Percentiles rank a stretch among this genome's conserved stretches.
Evolutionary conservation across 2,113 vertebrate species (phyloP).

Genomic region (Phyllostomus hastatus): DNA sequence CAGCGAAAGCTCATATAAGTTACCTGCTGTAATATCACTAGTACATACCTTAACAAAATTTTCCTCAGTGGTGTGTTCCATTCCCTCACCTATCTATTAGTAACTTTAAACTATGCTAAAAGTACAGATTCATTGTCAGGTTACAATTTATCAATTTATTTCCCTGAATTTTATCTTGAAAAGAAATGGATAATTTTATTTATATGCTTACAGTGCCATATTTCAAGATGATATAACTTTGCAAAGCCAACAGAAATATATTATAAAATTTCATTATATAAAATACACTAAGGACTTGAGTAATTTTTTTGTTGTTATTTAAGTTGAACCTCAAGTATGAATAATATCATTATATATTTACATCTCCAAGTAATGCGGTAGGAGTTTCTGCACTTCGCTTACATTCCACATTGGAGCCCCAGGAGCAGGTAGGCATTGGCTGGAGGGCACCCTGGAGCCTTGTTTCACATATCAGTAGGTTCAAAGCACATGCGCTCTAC

Average conservation of each 20-base stretch:
- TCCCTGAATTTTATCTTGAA: not conserved
- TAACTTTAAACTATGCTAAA: not conserved
- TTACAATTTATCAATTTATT: slow-evolving; percentile 26
- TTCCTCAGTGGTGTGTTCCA: not conserved
- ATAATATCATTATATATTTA: not conserved
- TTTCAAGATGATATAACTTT: not conserved
- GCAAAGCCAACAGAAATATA: not conserved
- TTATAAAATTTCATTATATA: not conserved
- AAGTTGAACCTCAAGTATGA: not conserved
- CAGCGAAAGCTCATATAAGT: not conserved
- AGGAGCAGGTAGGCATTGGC: not conserved
- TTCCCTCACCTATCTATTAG: not conserved
- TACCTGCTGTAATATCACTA: not conserved
- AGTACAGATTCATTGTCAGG: not conserved
- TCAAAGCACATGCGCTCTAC: not conserved
- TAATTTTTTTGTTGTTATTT: not conserved
- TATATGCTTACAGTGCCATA: not conserved
- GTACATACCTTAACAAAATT: not conserved
- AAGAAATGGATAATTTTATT: not conserved
- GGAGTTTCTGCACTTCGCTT: not conserved
- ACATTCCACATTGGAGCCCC: accelerated
- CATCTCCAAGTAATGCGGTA: not conserved
- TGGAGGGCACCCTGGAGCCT: not conserved
- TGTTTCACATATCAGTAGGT: not conserved
- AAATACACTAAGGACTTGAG: not conserved